phyloP scores from a whole-genome alignment of 23 tunicate species.

The Oikopleura vanhoeffeni region DNA sequence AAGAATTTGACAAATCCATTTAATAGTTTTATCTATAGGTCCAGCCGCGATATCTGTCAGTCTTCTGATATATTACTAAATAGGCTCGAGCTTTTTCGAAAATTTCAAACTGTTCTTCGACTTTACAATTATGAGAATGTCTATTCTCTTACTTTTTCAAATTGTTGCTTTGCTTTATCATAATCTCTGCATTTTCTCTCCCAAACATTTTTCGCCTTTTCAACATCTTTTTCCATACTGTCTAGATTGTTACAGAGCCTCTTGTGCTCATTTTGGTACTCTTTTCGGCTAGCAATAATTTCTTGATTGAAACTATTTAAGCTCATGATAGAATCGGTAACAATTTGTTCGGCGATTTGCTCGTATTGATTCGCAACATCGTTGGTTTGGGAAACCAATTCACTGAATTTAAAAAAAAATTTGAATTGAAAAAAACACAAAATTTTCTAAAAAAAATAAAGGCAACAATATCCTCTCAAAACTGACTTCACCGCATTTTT shows the following conservation, averaged over 20 bases:
- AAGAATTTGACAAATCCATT: no score
- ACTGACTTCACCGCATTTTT: no score
- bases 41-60: no score
- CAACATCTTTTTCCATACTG: background rate
- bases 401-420: no score
- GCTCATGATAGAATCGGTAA: background rate
- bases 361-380: constrained; percentile 1
- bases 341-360: background rate
- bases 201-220: background rate
- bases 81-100: no score
- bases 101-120: no score
- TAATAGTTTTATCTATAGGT: no score
- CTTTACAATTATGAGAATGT: no score
- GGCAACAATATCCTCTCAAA: no score
- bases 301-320: background rate
- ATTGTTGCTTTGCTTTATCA: background rate
- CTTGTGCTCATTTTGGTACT: background rate
- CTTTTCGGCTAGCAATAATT: background rate
- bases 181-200: background rate
- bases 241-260: background rate
- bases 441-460: no score
- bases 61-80: no score
- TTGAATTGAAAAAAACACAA: no score
- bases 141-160: constrained; percentile 13
- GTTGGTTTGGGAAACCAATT: background rate